Evolutionary conservation across 1,140 invertebrate species (phyloP), one percentile per base, ranked within the genome.

Genomic region (Araneus ventricosus): DNA sequence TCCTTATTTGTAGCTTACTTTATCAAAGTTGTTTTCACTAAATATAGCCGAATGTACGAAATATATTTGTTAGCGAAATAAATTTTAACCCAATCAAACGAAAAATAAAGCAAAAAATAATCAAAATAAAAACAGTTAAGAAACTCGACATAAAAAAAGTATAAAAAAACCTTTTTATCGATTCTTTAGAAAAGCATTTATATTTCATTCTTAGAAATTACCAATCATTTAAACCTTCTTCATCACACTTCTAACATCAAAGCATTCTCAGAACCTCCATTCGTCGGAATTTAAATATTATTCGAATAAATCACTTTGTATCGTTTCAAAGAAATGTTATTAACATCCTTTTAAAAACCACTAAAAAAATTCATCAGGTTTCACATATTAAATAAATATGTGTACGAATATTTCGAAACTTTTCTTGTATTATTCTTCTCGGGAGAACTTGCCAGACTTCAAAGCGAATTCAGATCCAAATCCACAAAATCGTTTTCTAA

Each of bases 361-460:
- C 14, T 1, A 34, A 34, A 75, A 37, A 75, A 75, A 20, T 22
- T 34, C 4, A 75, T 75, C 70, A 75, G 30, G 70, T 75, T 75
- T 17, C 70, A 75, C 30, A 17, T 20, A 75, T 75, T 75, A 75
- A 75, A 75, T 75, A 75, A 75, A 75, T 75, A 75, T 75, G 70
- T 75, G 34, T 34, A 37, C 8, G 20, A 75, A 30, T 75, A 34
- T 20, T 14, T 37, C 30, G 70, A 37, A 37, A 14, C 30, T 17
- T 22, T 70, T 27, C 4, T 70, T 34, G 22, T 52, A 14, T 52
- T 52, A 52, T 14, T 75, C 4, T 17, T 20, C 14, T 34, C 34
- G 14, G 37, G 30, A 37, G 37, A 75, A 75, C 1, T 75, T 70
- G 30, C 4, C 14, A 75, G 30, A 75, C 70, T 34, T 75, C 70